Evolutionary conservation across 1,140 invertebrate genomes (phyloP), one percentile per base, ranked within the genome.

Genomic region (Dolichoris vasculosae): DNA sequence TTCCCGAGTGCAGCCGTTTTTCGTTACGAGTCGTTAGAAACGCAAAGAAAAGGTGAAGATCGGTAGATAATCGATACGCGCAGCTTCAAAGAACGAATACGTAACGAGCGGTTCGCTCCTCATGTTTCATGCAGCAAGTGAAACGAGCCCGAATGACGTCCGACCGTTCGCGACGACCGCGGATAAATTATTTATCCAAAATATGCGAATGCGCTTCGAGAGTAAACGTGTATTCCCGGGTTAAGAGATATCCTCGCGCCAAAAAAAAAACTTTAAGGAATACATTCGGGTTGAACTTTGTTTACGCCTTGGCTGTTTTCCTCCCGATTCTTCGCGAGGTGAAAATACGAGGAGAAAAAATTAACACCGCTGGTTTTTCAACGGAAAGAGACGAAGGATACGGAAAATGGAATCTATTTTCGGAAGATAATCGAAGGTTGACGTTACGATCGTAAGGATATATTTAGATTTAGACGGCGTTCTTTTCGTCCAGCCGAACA

Each of bases 121-220:
- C 77, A 85, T 85, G 83, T 85, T 85, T 85, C 83, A 88, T 86
- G 83, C 63, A 87, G 84, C 85, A 87, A 88, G 75, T 40, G 43
- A 38, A 71, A 76, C 64, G 86, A 84, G 73, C 71, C n/a, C 67
- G 35, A 84, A 43, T 48, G 75, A 73, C 81, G 76, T 51, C 73
- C 75, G 84, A 77, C 40, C 55, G 59, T 51, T 77, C 30, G 71
- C 51, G 82, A 55, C 76, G 46, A 43, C 59, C 55, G 64, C 48
- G 80, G 43, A 85, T 80, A 85, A 78, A 85, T 85, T 85, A 85
- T 85, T 80, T 85, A 85, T 85, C 83, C 77, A 51, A 59, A 82
- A 82, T 75, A 82, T 30, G 67, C 13, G 81, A 73, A 48, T 67
- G 64, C 67, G 32, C 30, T 6, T 32, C 23, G 17, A 48, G 51